Base-by-base conservation (phyloP, 1,140 invertebrate species). In the Cephus cinctus region DNA sequence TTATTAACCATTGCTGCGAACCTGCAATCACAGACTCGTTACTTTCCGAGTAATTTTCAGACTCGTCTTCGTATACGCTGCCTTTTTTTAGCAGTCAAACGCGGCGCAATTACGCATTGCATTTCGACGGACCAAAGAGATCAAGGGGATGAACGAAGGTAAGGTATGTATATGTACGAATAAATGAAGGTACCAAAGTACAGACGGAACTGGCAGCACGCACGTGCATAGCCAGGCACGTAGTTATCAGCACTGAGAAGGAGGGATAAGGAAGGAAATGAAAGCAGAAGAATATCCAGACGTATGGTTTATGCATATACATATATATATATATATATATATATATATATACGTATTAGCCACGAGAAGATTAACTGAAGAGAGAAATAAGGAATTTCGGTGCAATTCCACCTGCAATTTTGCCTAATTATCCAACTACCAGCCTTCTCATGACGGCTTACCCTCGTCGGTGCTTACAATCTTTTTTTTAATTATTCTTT, bases 11-110 rank as follows among this genome's bases (percentile, higher is more conserved):
- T 46, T 42, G 49, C 31, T 50, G 49, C 57, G 52, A 57, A 56
- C 57, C 57, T 56, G 54, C 57, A 65, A 68, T 68, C 65, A 64
- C 65, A 62, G 54, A 62, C 61, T 65, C 58, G 63, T 65, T 65
- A 64, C 52, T 56, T 58, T 59, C 52, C 46, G 56, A 54, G 54
- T 59, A 62, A 65, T 65, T 61, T 62, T 59, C 56, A 57, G 52
- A 57, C 47, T 53, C 59, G 63, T 56, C 46, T 54, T 57, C 51
- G 43, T 58, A 8, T 18, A 47, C 45, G 47, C 54, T 54, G 48
- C 40, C 18, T 48, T 50, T 53, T 48, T 43, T 21, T 32, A n/a
- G 50, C 18, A 50, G 52, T 52, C 47, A 57, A 57, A 57, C 49
- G 52, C 42, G 30, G 47, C 50, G 47, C 58, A 61, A 61, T 61